Evolutionary conservation across 2,113 vertebrate species (phyloP).

Genomic region (Polypterus bichir): DNA sequence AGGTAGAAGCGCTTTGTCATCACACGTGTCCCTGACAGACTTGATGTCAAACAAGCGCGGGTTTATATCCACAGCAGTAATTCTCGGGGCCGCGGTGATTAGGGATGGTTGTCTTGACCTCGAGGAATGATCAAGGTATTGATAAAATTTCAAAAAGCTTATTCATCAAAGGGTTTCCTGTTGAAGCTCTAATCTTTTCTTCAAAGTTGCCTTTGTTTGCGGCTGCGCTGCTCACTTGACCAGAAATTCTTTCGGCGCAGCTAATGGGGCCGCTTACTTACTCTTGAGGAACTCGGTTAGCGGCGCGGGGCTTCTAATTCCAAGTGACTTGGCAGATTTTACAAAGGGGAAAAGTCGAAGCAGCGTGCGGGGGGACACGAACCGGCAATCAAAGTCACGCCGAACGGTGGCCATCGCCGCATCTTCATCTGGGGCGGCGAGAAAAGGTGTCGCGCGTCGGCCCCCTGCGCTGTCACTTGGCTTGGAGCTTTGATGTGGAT

Average conservation of each 20-base stretch:
- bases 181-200: constrained; percentile 53
- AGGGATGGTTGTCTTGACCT: constrained; percentile 51
- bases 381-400: constrained; percentile 34
- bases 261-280: constrained; percentile 38
- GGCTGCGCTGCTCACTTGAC: constrained; percentile 44
- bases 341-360: constrained; percentile 17
- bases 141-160: constrained; percentile 61
- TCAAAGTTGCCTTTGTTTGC: constrained; percentile 48
- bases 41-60: constrained; percentile 44
- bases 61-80: constrained; percentile 29
- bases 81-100: constrained; percentile 37
- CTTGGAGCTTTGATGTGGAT: not conserved
- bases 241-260: constrained; percentile 42
- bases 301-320: constrained; percentile 37
- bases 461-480: not conserved
- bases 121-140: constrained; percentile 47
- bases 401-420: not conserved
- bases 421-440: not conserved
- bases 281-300: constrained; percentile 25
- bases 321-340: constrained; percentile 51
- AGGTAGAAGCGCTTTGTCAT: constrained; percentile 51
- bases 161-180: constrained; percentile 55
- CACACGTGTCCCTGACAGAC: constrained; percentile 31
- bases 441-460: not conserved
- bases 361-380: constrained; percentile 19